Evolutionary conservation across 2,888 invertebrate species (phyloP).

Genomic region (Thera obeliscata): DNA sequence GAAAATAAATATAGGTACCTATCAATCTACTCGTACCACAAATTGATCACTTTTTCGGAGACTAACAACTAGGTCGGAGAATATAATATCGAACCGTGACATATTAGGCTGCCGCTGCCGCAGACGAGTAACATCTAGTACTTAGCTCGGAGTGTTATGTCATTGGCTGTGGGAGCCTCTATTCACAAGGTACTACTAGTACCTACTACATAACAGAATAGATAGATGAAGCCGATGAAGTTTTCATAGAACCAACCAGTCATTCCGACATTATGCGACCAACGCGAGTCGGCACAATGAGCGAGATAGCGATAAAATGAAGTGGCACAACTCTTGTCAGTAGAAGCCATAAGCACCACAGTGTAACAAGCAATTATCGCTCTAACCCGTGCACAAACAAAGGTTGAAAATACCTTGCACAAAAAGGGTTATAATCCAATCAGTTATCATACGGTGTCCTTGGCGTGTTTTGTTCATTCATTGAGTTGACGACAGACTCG

Average conservation of each 20-base stretch:
- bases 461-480: conserved; percentile 53
- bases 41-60: background rate
- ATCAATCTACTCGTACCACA: background rate
- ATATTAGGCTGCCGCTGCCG: conserved; percentile 8
- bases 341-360: conserved; percentile 24
- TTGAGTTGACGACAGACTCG: conserved; percentile 48
- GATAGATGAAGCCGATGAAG: conserved; percentile 7
- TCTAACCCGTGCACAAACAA: conserved; percentile 10
- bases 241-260: conserved; percentile 13
- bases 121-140: conserved; percentile 7
- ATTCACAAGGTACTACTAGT: background rate
- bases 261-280: conserved; percentile 7
- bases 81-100: conserved; percentile 2
- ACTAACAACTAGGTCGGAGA: background rate
- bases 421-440: conserved; percentile 14
- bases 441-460: conserved; percentile 34
- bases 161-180: conserved; percentile 11
- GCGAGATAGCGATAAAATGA: conserved; percentile 56
- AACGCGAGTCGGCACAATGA: conserved; percentile 37
- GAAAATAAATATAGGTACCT: background rate
- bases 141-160: conserved; percentile 8
- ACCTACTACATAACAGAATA: background rate
- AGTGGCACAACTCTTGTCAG: conserved; percentile 42
- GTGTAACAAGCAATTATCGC: conserved; percentile 31
- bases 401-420: conserved; percentile 31